phyloP scores from a whole-genome alignment of 2,797 vertebrate genomes.

The Lycodopsis pacificus region DNA sequence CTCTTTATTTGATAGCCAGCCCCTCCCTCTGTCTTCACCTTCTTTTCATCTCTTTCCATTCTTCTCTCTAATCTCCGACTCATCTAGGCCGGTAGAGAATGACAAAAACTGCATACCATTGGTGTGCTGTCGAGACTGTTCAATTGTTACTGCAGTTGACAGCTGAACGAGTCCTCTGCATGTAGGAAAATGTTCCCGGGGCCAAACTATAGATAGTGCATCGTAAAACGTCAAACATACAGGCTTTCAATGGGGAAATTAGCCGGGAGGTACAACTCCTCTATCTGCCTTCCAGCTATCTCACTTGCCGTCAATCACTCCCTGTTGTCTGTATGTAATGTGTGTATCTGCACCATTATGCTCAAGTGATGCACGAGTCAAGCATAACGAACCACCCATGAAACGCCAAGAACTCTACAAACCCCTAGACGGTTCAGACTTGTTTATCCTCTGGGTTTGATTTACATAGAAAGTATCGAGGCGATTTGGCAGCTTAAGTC shows the following conservation, averaged over 20 bases:
- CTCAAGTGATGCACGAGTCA: conserved; percentile 19
- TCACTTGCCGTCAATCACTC: conserved; percentile 21
- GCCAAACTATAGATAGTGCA: conserved; percentile 28
- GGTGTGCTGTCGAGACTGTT: conserved; percentile 29
- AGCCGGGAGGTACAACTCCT: conserved; percentile 19
- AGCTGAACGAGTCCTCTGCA: conserved; percentile 33
- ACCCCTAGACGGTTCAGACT: conserved; percentile 6
- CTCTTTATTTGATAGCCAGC: conserved; percentile 57
- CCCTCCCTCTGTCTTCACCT: conserved; percentile 59
- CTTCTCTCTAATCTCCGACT: conserved; percentile 62
- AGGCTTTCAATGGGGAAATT: conserved; percentile 46
- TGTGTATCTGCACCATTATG: conserved; percentile 5
- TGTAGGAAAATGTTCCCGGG: conserved; percentile 23
- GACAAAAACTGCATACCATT: conserved; percentile 7
- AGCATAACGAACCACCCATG: conserved; percentile 37
- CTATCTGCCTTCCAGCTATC: conserved; percentile 24
- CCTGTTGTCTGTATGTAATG: conserved; percentile 13
- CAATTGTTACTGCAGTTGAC: conserved; percentile 35
- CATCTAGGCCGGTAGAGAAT: conserved; percentile 62
- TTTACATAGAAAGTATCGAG: conserved; percentile 1
- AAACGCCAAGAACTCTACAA: neutral
- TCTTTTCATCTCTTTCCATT: conserved; percentile 63
- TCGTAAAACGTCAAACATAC: conserved; percentile 34
- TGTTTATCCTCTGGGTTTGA: conserved; percentile 13
- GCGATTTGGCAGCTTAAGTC: conserved; percentile 12